Evolutionary conservation across 1,140 invertebrate genomes (phyloP), one percentile per base, ranked within the genome.

Genomic region (Trachelipus rathkii): DNA sequence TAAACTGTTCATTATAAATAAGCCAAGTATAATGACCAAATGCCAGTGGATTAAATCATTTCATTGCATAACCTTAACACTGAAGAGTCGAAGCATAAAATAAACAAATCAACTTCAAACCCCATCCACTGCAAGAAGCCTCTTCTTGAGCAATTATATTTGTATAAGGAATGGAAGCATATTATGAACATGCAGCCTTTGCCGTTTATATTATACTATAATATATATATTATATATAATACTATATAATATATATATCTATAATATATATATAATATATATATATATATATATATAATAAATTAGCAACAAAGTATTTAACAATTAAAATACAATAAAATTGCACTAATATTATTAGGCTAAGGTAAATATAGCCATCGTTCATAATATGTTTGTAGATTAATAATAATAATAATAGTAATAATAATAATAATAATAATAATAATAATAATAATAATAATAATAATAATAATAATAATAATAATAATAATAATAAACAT

Each of bases 251-350:
- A 60, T 60, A 60, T 60, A 60, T 60, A 60, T 60, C 2, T 60
- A 60, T 60, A 60, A 60, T 60, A 60, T 60, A 60, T 60, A 60
- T 60, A 60, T 60, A 60, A 60, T 60, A 60, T 60, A 60, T 60
- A 60, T 60, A 60, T 60, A 60, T 60, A 60, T 60, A 60, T 60
- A 60, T 60, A 60, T 60, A 60, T 60, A 60, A 60, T 60, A 60
- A 10, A 50, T 50, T 10, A 50, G 9, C 15, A 50, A 50, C 15
- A 15, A 15, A 15, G 15, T 9, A 9, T 15, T 10, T 15, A 10
- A 15, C 46, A 50, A 50, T n/a, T n/a, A n/a, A n/a, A n/a, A n/a
- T n/a, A n/a, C n/a, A n/a, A n/a, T n/a, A n/a, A n/a, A n/a, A n/a
- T n/a, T n/a, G n/a, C n/a, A n/a, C n/a, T n/a, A n/a, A n/a, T n/a